Conservation (phyloP, 2,888 invertebrate genomes). For the Xestia xanthographa region DNA sequence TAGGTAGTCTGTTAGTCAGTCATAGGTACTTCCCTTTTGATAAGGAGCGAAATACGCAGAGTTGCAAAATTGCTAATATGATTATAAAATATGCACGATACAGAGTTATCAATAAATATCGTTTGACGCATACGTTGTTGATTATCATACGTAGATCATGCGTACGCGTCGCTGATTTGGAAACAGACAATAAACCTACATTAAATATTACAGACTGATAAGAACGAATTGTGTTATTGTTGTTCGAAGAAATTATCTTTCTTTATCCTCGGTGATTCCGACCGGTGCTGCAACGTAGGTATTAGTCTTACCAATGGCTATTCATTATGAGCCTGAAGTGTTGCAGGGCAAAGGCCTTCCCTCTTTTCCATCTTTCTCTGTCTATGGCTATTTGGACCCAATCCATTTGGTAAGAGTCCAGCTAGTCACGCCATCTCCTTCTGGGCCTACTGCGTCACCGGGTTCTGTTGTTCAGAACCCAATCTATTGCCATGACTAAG, state of each 20-base stretch:
- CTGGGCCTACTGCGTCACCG: too few relatives aligned
- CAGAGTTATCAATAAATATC: slow-evolving; percentile 8
- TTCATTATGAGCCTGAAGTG: too few relatives aligned
- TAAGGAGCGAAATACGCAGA: neutral
- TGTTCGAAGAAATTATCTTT: slow-evolving; percentile 24
- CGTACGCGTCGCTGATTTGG: slow-evolving; percentile 26
- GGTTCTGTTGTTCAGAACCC: too few relatives aligned
- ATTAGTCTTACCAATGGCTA: neutral
- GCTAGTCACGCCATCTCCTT: too few relatives aligned
- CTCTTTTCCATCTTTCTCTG: too few relatives aligned
- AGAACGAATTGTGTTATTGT: slow-evolving; percentile 20
- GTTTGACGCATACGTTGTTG: slow-evolving; percentile 23
- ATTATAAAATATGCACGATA: slow-evolving; percentile 1
- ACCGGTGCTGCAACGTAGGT: too few relatives aligned
- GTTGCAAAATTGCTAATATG: neutral
- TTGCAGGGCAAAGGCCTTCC: too few relatives aligned
- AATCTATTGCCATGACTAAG: too few relatives aligned
- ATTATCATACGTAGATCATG: slow-evolving; percentile 25
- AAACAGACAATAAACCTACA: slow-evolving; percentile 36
- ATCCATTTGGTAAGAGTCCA: too few relatives aligned
- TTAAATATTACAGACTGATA: slow-evolving; percentile 43
- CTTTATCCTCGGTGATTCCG: slow-evolving; percentile 27
- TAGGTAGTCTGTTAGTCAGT: neutral
- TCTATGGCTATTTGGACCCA: too few relatives aligned
- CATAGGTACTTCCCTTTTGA: neutral